phyloP scores from a whole-genome alignment of 2,888 invertebrate genomes.

The Kryphioiulus occultus region DNA sequence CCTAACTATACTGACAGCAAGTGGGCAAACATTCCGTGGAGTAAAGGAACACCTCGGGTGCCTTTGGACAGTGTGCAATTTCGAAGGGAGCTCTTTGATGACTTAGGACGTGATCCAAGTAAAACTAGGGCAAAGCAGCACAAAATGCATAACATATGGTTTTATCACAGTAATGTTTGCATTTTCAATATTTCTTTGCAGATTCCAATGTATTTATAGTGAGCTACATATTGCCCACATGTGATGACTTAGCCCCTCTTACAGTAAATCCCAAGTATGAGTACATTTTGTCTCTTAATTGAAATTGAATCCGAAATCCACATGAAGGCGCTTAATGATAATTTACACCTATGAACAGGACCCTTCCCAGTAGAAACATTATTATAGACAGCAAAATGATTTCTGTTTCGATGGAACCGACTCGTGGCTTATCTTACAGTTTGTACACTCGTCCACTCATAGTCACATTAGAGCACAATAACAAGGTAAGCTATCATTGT shows the following conservation, averaged over 20 bases:
- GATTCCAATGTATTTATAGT: slow-evolving; percentile 29
- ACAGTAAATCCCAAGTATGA: slow-evolving; percentile 44
- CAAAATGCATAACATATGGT: neutral
- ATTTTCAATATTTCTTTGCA: neutral
- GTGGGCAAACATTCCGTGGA: slow-evolving; percentile 40
- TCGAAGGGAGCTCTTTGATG: slow-evolving; percentile 42
- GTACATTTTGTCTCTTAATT: neutral
- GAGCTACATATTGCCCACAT: neutral
- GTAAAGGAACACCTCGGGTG: slow-evolving; percentile 37
- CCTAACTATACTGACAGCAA: slow-evolving; percentile 42
- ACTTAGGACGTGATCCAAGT: slow-evolving; percentile 41
- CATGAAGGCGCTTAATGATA: neutral
- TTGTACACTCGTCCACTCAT: slow-evolving; percentile 40
- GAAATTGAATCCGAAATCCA: neutral
- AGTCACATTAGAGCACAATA: slow-evolving; percentile 46
- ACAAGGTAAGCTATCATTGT: slow-evolving; percentile 27
- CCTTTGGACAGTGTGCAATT: slow-evolving; percentile 43
- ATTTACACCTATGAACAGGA: neutral
- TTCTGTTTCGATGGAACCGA: slow-evolving; percentile 27
- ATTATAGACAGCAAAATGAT: slow-evolving; percentile 44
- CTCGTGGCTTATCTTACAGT: slow-evolving; percentile 34
- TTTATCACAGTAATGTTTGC: neutral
- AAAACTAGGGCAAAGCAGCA: neutral
- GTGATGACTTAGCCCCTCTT: slow-evolving; percentile 39
- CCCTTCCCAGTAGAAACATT: slow-evolving; percentile 28